Conservation (phyloP, 2,113 vertebrate species). For the Mixornis gularis region DNA sequence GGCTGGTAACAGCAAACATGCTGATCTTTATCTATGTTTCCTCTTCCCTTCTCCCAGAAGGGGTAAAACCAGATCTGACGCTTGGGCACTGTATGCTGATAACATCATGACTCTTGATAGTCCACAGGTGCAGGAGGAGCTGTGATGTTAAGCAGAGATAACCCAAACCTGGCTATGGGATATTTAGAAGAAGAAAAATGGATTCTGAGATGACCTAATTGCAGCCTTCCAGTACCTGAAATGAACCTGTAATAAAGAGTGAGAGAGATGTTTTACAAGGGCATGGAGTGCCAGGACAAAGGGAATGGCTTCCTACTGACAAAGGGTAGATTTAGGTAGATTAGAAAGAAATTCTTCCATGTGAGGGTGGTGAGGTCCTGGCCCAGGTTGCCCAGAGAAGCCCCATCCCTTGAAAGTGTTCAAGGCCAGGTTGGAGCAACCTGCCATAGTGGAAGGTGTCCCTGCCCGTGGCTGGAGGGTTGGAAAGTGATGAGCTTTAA, state of each 20-base stretch:
- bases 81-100: neutral
- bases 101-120: neutral
- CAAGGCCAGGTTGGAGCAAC: neutral
- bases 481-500: neutral
- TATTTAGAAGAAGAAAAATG: neutral
- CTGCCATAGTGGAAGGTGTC: neutral
- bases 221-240: neutral
- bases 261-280: neutral
- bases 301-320: neutral
- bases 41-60: neutral
- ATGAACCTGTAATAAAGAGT: neutral
- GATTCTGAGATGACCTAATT: neutral
- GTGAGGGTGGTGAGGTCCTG: neutral
- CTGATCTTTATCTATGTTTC: neutral
- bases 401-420: neutral
- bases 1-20: neutral
- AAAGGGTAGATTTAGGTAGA: neutral
- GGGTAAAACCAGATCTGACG: neutral
- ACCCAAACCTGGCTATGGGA: neutral
- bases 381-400: neutral
- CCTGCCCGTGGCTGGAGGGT: neutral
- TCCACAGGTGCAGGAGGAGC: neutral
- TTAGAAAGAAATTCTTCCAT: neutral
- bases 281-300: neutral
- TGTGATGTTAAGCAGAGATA: neutral